These are phyloP conservation scores for Dioctria linearis DNA, from an alignment of 2,888 invertebrate genomes.

Conservation along the genomic window DNA sequence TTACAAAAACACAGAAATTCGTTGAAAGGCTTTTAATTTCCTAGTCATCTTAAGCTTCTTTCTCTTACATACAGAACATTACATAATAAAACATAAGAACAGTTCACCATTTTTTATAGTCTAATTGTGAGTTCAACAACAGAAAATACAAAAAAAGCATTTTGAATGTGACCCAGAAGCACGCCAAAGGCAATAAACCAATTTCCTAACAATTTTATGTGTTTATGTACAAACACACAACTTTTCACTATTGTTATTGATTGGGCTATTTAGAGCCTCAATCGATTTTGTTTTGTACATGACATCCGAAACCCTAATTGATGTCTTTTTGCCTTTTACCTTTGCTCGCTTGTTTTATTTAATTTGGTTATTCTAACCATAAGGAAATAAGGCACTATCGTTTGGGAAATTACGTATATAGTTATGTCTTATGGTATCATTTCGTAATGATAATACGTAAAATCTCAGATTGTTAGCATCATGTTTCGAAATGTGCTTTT, in stretches of 20 bases:
- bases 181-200: background rate
- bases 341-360: constrained; percentile 5
- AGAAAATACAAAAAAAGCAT: background rate
- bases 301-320: background rate
- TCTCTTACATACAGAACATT: too few species aligned
- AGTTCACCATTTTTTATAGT: too few species aligned
- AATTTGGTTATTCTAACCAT: constrained; percentile 9
- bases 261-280: constrained; percentile 15
- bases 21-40: too few species aligned
- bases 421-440: too few species aligned
- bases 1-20: background rate
- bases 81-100: too few species aligned
- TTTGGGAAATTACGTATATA: too few species aligned
- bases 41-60: too few species aligned
- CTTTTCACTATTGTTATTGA: background rate
- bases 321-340: background rate
- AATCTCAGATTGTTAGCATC: too few species aligned
- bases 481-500: too few species aligned
- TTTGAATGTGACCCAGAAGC: constrained; percentile 44
- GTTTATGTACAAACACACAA: constrained; percentile 24
- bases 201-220: background rate
- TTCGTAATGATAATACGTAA: too few species aligned
- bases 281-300: background rate
- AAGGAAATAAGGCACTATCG: too few species aligned
- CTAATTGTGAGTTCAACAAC: too few species aligned